These are phyloP conservation scores for Thera britannica DNA, from an alignment of 2,888 invertebrate genomes.

Conservation along the genomic window DNA sequence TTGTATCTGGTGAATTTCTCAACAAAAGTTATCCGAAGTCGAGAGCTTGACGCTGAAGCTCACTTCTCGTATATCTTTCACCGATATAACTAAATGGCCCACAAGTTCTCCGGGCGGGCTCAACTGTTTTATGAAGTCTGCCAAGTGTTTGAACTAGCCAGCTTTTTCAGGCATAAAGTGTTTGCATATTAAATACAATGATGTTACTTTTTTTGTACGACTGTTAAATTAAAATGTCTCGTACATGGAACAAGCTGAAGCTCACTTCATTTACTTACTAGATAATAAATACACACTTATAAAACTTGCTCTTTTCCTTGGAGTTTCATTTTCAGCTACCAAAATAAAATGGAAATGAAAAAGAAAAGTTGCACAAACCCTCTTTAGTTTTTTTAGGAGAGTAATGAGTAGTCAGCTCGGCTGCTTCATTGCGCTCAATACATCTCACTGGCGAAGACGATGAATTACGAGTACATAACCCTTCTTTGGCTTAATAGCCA, in stretches of 20 bases:
- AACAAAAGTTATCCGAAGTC: slow-evolving; percentile 6
- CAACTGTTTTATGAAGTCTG: slow-evolving; percentile 13
- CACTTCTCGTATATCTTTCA: slow-evolving; percentile 8
- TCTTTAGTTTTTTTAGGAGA: too few species aligned
- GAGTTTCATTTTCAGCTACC: too few species aligned
- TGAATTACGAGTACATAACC: too few species aligned
- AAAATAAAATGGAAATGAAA: too few species aligned
- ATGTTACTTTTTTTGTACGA: neutral
- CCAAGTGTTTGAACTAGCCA: slow-evolving; percentile 11
- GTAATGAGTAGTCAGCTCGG: too few species aligned
- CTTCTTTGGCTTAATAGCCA: slow-evolving; percentile 15
- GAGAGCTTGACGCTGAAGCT: slow-evolving; percentile 4
- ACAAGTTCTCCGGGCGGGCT: slow-evolving; percentile 5
- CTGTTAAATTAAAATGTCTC: too few species aligned
- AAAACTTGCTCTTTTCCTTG: too few species aligned
- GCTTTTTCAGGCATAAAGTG: slow-evolving; percentile 4
- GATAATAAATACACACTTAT: too few species aligned
- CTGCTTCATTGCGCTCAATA: too few species aligned
- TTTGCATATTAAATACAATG: slow-evolving; percentile 4
- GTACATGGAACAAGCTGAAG: too few species aligned
- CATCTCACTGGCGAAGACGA: neutral
- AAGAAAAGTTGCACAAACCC: too few species aligned
- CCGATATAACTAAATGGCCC: slow-evolving; percentile 15
- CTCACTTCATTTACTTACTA: too few species aligned
- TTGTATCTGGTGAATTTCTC: neutral